Percentiles rank a stretch among this genome's conserved stretches.
Evolutionary conservation across 2,888 invertebrate species (phyloP).

Genomic region (Hypomecis punctinalis): DNA sequence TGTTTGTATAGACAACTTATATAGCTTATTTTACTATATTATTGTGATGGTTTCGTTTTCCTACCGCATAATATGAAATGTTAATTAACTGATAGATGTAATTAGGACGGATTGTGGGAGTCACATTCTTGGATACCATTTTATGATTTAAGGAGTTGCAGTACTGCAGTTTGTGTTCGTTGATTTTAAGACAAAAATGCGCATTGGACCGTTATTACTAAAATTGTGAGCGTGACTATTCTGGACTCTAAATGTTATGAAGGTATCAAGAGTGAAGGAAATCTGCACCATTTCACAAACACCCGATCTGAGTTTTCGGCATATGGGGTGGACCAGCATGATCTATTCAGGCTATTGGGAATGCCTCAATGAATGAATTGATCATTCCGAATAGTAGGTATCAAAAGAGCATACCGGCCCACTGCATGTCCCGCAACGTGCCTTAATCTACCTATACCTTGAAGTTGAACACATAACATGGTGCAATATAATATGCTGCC

Average conservation of each 20-base stretch:
- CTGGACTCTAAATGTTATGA: slow-evolving; percentile 34
- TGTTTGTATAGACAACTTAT: slow-evolving; percentile 80
- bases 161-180: slow-evolving; percentile 71
- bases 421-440: too few species aligned
- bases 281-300: too few species aligned
- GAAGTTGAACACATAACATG: background rate
- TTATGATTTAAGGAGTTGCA: slow-evolving; percentile 69
- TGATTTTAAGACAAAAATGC: slow-evolving; percentile 67
- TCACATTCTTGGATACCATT: slow-evolving; percentile 75
- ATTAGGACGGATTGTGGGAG: slow-evolving; percentile 74
- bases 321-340: too few species aligned
- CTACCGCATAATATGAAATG: slow-evolving; percentile 80
- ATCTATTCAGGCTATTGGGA: too few species aligned
- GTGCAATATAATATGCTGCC: background rate
- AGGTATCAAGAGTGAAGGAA: too few species aligned
- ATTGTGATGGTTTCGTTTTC: slow-evolving; percentile 83
- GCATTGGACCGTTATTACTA: slow-evolving; percentile 75
- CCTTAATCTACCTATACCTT: background rate
- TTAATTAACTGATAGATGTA: slow-evolving; percentile 77
- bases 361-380: too few species aligned
- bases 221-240: slow-evolving; percentile 62
- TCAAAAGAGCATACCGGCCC: too few species aligned
- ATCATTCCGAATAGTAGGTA: too few species aligned
- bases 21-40: slow-evolving; percentile 80
- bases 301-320: too few species aligned